Conservation (phyloP, 2,113 vertebrate species). For the Saimiri boliviensis region DNA sequence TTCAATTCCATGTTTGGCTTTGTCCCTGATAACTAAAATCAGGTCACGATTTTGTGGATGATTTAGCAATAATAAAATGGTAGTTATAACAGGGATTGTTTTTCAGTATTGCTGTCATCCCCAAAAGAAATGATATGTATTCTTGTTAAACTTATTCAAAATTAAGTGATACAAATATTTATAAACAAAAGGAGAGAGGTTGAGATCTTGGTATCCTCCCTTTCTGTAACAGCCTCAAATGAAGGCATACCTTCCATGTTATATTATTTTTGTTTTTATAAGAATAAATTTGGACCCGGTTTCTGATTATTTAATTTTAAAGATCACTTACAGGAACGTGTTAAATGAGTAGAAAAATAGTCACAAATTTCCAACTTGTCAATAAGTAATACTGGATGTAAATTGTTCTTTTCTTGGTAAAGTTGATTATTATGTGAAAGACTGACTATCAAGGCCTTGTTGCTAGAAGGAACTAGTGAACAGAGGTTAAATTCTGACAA, state of each 20-base stretch:
- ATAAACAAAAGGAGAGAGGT: conserved; percentile 48
- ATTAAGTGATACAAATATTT: conserved; percentile 47
- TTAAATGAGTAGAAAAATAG: conserved; percentile 19
- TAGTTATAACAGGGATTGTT: conserved; percentile 11
- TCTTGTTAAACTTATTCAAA: conserved; percentile 50
- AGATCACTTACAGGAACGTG: conserved; percentile 6
- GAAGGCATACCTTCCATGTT: background rate
- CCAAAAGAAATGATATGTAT: conserved; percentile 40
- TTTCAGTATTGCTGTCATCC: conserved; percentile 55
- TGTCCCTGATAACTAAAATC: conserved; percentile 48
- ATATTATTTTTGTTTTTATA: conserved; percentile 10
- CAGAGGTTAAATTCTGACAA: conserved; percentile 9
- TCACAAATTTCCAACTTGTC: background rate
- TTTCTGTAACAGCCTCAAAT: conserved; percentile 48
- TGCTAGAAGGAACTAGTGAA: background rate
- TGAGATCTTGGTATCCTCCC: conserved; percentile 14
- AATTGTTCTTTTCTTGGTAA: conserved; percentile 49
- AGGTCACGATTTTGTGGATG: conserved; percentile 47
- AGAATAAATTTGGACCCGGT: background rate
- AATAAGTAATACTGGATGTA: conserved; percentile 27
- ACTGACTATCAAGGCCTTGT: background rate
- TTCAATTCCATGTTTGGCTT: conserved; percentile 22
- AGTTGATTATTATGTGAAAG: conserved; percentile 3
- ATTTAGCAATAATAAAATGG: conserved; percentile 58
- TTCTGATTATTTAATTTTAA: conserved; percentile 52